phyloP scores from a whole-genome alignment of 2,113 vertebrate species.

The Monarcha castaneiventris region DNA sequence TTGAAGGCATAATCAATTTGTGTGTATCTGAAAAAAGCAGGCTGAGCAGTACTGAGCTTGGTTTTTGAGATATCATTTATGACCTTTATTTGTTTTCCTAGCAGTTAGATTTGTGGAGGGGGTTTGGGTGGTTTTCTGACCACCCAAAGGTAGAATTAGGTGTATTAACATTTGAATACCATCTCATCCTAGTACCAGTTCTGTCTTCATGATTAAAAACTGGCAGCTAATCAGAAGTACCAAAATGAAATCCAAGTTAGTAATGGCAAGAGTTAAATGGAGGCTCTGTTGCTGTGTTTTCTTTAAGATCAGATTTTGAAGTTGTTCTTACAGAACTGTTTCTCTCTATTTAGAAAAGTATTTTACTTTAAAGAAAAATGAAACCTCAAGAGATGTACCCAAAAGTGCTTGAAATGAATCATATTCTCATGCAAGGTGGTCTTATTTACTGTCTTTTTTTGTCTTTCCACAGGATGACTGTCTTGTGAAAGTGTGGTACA shows the following conservation, averaged over 20 bases:
- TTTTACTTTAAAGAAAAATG: background rate
- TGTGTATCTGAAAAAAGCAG: background rate
- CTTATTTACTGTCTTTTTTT: background rate
- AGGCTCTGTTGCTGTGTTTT: background rate
- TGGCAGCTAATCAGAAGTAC: background rate
- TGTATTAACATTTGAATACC: background rate
- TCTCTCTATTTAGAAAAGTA: background rate
- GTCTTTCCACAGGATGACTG: slow-evolving; percentile 85
- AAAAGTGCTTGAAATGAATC: background rate
- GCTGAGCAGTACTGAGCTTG: background rate
- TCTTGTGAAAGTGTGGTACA: slow-evolving; percentile 97
- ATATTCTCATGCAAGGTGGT: background rate
- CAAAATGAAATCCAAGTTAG: background rate
- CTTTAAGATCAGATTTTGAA: background rate
- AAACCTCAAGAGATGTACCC: background rate
- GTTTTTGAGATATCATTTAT: background rate
- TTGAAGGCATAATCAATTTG: background rate
- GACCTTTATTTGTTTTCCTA: background rate
- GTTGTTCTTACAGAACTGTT: background rate
- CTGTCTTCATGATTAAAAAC: background rate
- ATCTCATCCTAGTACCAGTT: background rate
- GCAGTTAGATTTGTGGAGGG: background rate
- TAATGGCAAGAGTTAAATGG: background rate
- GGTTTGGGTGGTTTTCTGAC: background rate
- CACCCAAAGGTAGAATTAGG: background rate